Evolutionary conservation across 2,797 vertebrate genomes (phyloP), one percentile per base, ranked within the genome.

Genomic region (Gymnocypris eckloni): DNA sequence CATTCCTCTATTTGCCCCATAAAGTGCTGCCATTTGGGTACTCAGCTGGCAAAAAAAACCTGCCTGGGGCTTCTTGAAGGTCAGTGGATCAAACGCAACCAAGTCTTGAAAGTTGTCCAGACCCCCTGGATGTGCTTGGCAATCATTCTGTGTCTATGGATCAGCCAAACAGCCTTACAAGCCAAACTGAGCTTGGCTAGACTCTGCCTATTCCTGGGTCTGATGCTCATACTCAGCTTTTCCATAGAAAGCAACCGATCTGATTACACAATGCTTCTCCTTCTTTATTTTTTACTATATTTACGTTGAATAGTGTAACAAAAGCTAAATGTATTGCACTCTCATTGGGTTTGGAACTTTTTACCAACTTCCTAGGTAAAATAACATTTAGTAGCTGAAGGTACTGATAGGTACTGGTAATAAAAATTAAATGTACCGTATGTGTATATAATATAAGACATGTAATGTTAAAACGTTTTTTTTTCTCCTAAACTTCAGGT

Each of bases 31-130:
- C 82, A 75, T 87, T 87, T 66, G 20, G 76, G 82, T 72, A 45
- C 76, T 86, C 73, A 87, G 77, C 77, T 85, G 88, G 81, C 71
- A 75, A 16, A 22, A 39, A 61, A 61, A 61, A 61, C 54, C 48
- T 81, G 78, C 81, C 50, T 66, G 41, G 15, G 70, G 77, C 66
- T 82, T 72, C 73, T 43, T 37, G 80, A 88, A 88, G 87, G 88
- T 90, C 86, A 88, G 48, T 48, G 59, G 84, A 86, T 86, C 79
- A 87, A 87, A 86, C n/a, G 12, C 37, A 52, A 66, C 66, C 1
- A 13, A 50, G 48, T 73, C 37, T 37, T 87, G 86, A 83, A 78
- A 37, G 20, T 59, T 66, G 45, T 86, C 88, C 89, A 86, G 71
- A 73, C 56, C 71, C 79, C 61, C 56, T 67, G 69, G 84, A 79